phyloP scores from a whole-genome alignment of 2,888 invertebrate species.

The Polia nebulosa region DNA sequence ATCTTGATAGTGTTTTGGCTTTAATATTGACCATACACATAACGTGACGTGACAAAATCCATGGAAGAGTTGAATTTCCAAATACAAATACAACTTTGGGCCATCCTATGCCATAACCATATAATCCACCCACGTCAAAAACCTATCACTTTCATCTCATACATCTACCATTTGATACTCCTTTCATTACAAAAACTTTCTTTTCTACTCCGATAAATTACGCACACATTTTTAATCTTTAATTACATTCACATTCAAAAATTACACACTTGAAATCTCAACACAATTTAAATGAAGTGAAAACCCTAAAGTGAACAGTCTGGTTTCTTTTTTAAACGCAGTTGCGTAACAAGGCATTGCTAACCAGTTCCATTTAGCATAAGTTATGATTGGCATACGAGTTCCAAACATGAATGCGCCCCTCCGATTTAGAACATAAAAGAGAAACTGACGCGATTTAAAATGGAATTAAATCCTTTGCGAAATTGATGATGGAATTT shows the following conservation, averaged over 20 bases:
- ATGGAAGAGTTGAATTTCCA: conserved; percentile 3
- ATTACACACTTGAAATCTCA: conserved; percentile 51
- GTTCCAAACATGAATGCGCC: conserved; percentile 57
- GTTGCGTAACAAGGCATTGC: conserved; percentile 62
- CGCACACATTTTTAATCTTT: conserved; percentile 31
- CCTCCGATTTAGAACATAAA: conserved; percentile 61
- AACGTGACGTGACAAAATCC: not conserved
- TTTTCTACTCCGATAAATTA: conserved; percentile 42
- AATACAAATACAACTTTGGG: not conserved
- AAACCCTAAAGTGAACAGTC: conserved; percentile 63
- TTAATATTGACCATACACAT: not conserved
- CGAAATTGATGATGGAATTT: not conserved
- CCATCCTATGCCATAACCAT: conserved; percentile 4
- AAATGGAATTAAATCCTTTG: conserved; percentile 30
- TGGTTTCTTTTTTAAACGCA: conserved; percentile 66
- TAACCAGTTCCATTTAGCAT: conserved; percentile 67
- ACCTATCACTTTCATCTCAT: conserved; percentile 45
- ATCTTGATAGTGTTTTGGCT: not conserved
- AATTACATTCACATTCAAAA: conserved; percentile 48
- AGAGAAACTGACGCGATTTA: conserved; percentile 51
- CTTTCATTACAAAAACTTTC: conserved; percentile 42
- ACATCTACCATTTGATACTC: conserved; percentile 24
- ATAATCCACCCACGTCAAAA: conserved; percentile 20
- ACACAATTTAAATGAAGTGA: conserved; percentile 60
- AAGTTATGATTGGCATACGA: conserved; percentile 63